These are phyloP conservation scores for Atta colombica DNA, from an alignment of 1,140 invertebrate genomes.

Conservation along the genomic window DNA sequence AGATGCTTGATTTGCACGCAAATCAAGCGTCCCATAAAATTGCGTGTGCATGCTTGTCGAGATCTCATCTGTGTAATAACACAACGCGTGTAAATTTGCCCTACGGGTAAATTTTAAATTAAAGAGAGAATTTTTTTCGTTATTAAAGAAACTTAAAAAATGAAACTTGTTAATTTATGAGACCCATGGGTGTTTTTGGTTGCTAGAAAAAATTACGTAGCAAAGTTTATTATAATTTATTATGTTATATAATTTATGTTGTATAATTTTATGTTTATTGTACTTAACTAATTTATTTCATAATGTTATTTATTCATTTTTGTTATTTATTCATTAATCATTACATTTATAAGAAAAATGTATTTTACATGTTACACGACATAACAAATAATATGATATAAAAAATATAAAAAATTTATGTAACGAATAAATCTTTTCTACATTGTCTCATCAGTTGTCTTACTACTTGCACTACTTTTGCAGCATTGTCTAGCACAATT, in stretches of 20 bases:
- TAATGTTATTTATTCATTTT: not conserved
- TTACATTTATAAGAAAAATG: not conserved
- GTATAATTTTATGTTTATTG: not conserved
- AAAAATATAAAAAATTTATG: no score
- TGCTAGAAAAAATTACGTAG: not conserved
- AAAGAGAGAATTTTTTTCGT: not conserved
- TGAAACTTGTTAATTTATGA: constrained; percentile 6
- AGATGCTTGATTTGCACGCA: constrained; percentile 9
- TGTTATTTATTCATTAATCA: not conserved
- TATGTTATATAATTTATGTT: not conserved
- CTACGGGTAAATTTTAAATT: constrained; percentile 39
- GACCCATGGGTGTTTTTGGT: not conserved
- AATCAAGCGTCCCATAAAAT: constrained; percentile 38
- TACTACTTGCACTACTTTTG: not conserved
- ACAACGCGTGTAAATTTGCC: constrained; percentile 16
- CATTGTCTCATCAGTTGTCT: not conserved
- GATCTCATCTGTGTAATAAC: constrained; percentile 40
- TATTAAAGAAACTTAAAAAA: constrained; percentile 20
- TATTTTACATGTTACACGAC: no score
- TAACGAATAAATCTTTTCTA: not conserved
- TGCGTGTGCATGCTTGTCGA: not conserved
- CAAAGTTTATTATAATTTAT: not conserved
- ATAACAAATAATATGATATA: no score
- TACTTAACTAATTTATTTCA: not conserved
- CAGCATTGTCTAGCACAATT: not conserved